These are phyloP conservation scores for Apomyelois bistriatella DNA, from an alignment of 2,888 invertebrate species.

Conservation along the genomic window DNA sequence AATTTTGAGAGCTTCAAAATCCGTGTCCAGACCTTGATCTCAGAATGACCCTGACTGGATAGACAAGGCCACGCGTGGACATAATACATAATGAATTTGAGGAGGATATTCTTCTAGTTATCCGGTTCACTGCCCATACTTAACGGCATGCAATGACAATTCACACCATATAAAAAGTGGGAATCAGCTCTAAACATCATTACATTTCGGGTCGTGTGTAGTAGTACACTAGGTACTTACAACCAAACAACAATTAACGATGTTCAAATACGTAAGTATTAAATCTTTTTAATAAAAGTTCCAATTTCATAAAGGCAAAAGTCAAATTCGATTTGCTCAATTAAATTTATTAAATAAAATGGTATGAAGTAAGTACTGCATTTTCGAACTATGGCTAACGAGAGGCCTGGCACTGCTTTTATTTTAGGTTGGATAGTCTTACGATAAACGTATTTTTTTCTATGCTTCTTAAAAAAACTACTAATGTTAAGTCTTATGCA, in stretches of 20 bases:
- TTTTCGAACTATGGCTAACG: too few species aligned
- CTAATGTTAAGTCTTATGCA: too few species aligned
- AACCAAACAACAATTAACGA: slow-evolving; percentile 29
- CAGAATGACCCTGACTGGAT: slow-evolving; percentile 42
- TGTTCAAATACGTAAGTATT: slow-evolving; percentile 75
- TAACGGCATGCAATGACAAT: slow-evolving; percentile 15
- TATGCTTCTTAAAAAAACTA: too few species aligned
- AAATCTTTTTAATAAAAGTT: too few species aligned
- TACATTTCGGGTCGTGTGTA: slow-evolving; percentile 30
- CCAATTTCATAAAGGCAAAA: too few species aligned
- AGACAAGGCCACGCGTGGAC: slow-evolving; percentile 61
- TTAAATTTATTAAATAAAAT: too few species aligned
- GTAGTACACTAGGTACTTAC: slow-evolving; percentile 26
- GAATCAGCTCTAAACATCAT: slow-evolving; percentile 29
- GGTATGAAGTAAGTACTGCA: too few species aligned
- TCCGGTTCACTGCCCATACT: slow-evolving; percentile 47
- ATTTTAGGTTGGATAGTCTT: too few species aligned
- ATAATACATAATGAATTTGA: slow-evolving; percentile 45
- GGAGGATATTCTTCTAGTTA: slow-evolving; percentile 61
- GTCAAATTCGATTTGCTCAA: too few species aligned
- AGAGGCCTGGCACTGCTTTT: too few species aligned
- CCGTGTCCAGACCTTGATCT: slow-evolving; percentile 42
- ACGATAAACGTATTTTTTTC: too few species aligned
- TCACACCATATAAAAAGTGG: slow-evolving; percentile 41
- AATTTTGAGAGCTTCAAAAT: background rate